Evolutionary conservation across 30 jellyfish, hydroid and myxozoan genomes (phyloP), one percentile per base, ranked within the genome.

Genomic region (Aurelia sp.): DNA sequence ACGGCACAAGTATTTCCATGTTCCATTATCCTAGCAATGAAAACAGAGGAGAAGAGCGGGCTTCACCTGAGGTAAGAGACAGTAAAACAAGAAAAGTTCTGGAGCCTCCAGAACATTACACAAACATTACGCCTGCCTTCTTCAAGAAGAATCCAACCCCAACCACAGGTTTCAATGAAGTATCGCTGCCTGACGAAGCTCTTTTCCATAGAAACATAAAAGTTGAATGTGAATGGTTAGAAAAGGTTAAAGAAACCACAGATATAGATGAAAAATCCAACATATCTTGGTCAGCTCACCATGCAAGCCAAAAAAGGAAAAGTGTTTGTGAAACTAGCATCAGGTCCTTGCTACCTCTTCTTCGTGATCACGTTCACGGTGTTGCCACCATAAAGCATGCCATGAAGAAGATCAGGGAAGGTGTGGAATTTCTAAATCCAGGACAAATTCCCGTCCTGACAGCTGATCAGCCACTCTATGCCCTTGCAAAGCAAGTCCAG

Each of bases 391-490:
- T 86, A 71, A 62, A 60, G 30, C 92, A 86, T 63, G 30, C 70
- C 12, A 21, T 86, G 81, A 60, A 73, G 62, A 82, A 33, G 22
- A 59, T 81, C 22, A 75, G 63, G 63, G 20, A 61, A 40, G 92
- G 86, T 66, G 86, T 86, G 16, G 79, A 62, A 13, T 22, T 20
- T 65, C 41, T 86, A 33, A 86, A 86, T 50, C 90, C 82, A n/a
- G 91, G 96, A 1, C 96, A 86, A 53, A 37, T 75, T 19, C 89
- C 95, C 59, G 89, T 85, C 8, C 65, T 74, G 10, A 63, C 89
- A 18, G 37, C 19, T 12, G 94, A 75, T 76, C 96, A 76, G 86
- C 96, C 96, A 62, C 68, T 86, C 61, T 86, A 21, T 76, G 91
- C 86, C 41, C 35, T 86, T 18, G 96, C 89, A 11, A 86, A 86